Conservation (phyloP, 2,888 invertebrate genomes). For the Macrophya alboannulata region DNA sequence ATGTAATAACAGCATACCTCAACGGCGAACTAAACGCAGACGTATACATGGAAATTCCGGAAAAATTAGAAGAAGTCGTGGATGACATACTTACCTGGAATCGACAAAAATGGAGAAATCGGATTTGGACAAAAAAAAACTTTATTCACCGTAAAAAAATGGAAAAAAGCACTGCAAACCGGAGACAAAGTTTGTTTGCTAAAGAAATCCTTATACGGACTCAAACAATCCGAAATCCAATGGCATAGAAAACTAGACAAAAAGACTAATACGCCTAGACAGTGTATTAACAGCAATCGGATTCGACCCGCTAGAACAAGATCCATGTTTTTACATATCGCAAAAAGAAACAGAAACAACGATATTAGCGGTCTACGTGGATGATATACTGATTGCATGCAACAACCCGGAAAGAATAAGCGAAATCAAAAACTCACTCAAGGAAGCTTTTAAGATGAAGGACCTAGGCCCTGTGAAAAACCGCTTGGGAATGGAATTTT, state of each 20-base stretch:
- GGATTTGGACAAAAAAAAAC: not conserved
- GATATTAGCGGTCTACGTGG: slow-evolving; percentile 59
- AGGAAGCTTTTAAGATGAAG: slow-evolving; percentile 56
- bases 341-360: slow-evolving; percentile 15
- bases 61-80: slow-evolving; percentile 32
- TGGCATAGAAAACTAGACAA: slow-evolving; percentile 55
- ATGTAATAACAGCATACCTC: slow-evolving; percentile 59
- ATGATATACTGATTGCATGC: slow-evolving; percentile 57
- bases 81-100: not conserved
- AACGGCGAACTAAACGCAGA: slow-evolving; percentile 58
- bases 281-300: slow-evolving; percentile 35
- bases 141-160: slow-evolving; percentile 20
- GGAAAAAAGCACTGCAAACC: not conserved
- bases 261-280: no score
- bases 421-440: slow-evolving; percentile 13
- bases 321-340: slow-evolving; percentile 58
- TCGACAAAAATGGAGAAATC: not conserved
- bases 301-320: slow-evolving; percentile 49
- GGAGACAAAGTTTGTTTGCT: slow-evolving; percentile 53
- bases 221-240: slow-evolving; percentile 55
- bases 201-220: slow-evolving; percentile 57
- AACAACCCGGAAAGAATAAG: slow-evolving; percentile 24
- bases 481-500: slow-evolving; percentile 56
- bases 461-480: slow-evolving; percentile 49
- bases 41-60: slow-evolving; percentile 45